Evolutionary conservation across 2,113 vertebrate species (phyloP).

Genomic region (Dunckerocampus dactyliophorus): DNA sequence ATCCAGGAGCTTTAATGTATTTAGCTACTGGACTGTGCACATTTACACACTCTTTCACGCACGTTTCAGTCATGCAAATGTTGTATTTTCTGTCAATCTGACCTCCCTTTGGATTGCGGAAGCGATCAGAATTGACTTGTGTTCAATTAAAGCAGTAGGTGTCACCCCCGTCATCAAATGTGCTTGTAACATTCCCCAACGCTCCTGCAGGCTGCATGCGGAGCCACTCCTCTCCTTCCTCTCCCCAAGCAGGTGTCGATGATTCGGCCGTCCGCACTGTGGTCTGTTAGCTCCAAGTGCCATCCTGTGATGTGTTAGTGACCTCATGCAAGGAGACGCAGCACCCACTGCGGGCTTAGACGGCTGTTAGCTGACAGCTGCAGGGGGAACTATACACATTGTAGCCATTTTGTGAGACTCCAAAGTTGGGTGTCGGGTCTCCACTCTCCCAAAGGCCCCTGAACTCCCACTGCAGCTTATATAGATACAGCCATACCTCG

Average conservation of each 20-base stretch:
- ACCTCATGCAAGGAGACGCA: conserved; percentile 48
- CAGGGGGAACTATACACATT: conserved; percentile 57
- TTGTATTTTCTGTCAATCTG: not conserved
- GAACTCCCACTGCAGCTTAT: conserved; percentile 60
- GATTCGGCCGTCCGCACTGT: conserved; percentile 43
- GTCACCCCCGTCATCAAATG: not conserved
- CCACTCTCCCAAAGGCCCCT: conserved; percentile 56
- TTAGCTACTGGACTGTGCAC: conserved; percentile 38
- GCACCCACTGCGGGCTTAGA: conserved; percentile 46
- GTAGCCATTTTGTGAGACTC: conserved; percentile 63
- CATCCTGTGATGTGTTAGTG: conserved; percentile 44
- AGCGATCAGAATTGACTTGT: not conserved
- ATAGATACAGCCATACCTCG: conserved; percentile 36
- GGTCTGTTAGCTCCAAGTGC: conserved; percentile 50
- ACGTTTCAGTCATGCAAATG: not conserved
- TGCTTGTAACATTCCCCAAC: not conserved
- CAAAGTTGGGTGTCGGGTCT: conserved; percentile 55
- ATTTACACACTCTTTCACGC: conserved; percentile 15
- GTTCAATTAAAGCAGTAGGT: not conserved
- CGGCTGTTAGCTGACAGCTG: conserved; percentile 56
- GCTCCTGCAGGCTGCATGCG: conserved; percentile 9
- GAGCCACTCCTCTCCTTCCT: not conserved
- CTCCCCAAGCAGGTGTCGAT: conserved; percentile 61
- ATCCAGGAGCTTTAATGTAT: conserved; percentile 35
- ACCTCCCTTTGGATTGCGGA: not conserved